Evolutionary conservation across 2,797 vertebrate species (phyloP), one percentile per base, ranked within the genome.

Genomic region (Myotis planiceps): DNA sequence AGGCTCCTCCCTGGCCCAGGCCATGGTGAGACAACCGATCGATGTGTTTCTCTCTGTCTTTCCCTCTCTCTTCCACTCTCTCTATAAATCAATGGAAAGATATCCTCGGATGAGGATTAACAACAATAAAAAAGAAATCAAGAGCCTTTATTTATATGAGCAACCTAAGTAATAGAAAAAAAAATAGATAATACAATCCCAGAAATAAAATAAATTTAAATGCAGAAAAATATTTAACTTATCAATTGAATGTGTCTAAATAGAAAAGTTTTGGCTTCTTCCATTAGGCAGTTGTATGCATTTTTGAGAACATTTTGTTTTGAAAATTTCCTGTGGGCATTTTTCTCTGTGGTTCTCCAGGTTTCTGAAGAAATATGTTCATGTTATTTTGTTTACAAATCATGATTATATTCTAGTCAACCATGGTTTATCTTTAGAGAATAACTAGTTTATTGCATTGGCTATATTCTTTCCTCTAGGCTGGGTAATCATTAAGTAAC

Each of bases 331-430:
- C 87, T 94, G 1, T 96, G 51, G 27, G 95, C 32, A 72, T 63
- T 90, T 96, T 98, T 53, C 7, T 90, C 34, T 97, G 58, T 84
- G 55, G 79, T 0, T 97, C 60, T 97, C 81, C 63, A 82, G 76
- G 65, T 96, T 98, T 98, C 65, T 75, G 74, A 96, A 90, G 88
- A 93, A 84, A 88, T 85, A 49, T 66, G 3, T 83, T 92, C 88
- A 94, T 96, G 39, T 82, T 95, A 49, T 94, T 98, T 49, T 29
- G 2, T 97, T 98, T 97, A 87, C 71, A 97, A 94, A 88, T 88
- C 83, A 29, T 47, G 14, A 53, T 94, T 97, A 14, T 92, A 47
- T 32, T 95, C 69, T 68, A 51, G 88, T 97, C 96, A 86, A 1
- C 68, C 79, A 65, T 78, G 63, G 51, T 92, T 90, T 97, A 34